Percentiles rank a stretch among this genome's conserved stretches.
phyloP scores from a whole-genome alignment of 2,113 vertebrate genomes.

The Hiodon tergisus region DNA sequence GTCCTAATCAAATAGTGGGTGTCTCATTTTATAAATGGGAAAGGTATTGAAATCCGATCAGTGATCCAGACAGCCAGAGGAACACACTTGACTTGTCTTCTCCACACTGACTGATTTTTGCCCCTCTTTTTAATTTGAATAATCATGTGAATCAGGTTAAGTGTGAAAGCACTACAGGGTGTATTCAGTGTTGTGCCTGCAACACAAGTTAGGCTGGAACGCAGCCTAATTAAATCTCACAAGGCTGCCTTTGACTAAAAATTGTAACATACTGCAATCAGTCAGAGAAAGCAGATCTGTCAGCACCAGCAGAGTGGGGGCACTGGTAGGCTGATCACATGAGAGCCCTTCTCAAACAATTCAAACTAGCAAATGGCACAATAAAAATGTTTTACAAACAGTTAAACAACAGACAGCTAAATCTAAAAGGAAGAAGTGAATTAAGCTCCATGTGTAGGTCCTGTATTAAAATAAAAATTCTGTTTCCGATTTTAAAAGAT shows the following conservation, averaged over 20 bases:
- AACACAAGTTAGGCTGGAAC: constrained; percentile 11
- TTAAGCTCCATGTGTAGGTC: too few species aligned
- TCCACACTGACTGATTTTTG: neutral
- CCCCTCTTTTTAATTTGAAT: neutral
- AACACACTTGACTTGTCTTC: neutral
- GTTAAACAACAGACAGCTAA: too few species aligned
- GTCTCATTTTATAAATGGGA: too few species aligned
- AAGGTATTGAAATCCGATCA: neutral
- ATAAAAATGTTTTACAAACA: too few species aligned
- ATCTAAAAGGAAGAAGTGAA: too few species aligned
- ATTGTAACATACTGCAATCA: constrained; percentile 19
- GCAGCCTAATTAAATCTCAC: constrained; percentile 21
- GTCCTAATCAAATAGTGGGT: too few species aligned
- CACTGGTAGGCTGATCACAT: neutral
- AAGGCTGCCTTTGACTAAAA: constrained; percentile 14
- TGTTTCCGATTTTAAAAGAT: too few species aligned
- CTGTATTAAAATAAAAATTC: too few species aligned
- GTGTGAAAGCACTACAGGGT: neutral
- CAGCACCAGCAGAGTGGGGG: neutral
- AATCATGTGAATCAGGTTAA: neutral
- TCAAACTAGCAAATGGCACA: neutral
- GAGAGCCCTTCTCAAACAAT: neutral
- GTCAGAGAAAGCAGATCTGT: constrained; percentile 17
- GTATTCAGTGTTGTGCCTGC: neutral
- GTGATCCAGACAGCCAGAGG: neutral